Percentiles rank a stretch among this genome's conserved stretches.
Evolutionary conservation across 2,113 vertebrate genomes (phyloP).

Genomic region (Clarias macrocephalus): DNA sequence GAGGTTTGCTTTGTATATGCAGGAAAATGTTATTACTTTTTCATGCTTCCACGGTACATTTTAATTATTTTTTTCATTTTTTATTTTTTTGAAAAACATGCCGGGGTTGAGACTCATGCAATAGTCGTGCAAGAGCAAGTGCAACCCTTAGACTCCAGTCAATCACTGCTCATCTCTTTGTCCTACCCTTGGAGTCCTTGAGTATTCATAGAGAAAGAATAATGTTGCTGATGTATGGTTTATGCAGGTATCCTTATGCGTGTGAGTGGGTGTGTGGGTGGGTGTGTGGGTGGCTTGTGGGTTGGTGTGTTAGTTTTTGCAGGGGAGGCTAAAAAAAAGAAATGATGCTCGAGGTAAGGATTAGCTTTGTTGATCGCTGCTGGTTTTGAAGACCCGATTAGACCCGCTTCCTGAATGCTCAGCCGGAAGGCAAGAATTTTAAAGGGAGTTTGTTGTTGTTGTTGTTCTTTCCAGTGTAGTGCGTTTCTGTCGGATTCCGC

Average conservation of each 20-base stretch:
- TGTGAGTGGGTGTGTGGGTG: background rate
- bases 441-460: background rate
- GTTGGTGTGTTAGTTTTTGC: background rate
- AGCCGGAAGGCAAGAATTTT: background rate
- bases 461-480: background rate
- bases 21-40: constrained; percentile 27
- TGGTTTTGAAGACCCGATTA: background rate
- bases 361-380: constrained; percentile 27
- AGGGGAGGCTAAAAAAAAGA: background rate
- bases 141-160: background rate
- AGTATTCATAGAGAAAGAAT: background rate
- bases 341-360: constrained; percentile 36
- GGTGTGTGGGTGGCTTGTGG: background rate
- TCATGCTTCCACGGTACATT: background rate
- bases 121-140: background rate
- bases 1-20: constrained; percentile 43
- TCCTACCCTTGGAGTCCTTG: background rate
- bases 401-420: constrained; percentile 1
- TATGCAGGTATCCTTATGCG: background rate
- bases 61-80: too few species aligned
- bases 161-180: background rate
- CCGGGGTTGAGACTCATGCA: background rate
- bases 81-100: too few species aligned
- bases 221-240: background rate
- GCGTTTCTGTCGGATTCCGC: background rate